Base-by-base conservation (phyloP, 1,140 invertebrate genomes). In the Nephila pilipes region DNA sequence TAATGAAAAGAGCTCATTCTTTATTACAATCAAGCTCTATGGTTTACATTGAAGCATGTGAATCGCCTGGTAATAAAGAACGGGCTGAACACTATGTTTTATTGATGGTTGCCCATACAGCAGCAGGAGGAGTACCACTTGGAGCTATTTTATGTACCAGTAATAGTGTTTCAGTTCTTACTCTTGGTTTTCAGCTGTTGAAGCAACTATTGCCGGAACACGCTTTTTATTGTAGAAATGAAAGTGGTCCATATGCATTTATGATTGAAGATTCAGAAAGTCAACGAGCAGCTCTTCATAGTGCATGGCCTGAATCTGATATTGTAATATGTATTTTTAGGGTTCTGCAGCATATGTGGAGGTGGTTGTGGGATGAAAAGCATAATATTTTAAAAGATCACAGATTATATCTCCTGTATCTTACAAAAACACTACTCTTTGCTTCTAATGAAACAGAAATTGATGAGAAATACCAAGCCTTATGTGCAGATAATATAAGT, bases 281-380 rank as follows among this genome's bases (percentile, higher is more conserved):
- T 54, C 79, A 38, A 38, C 18, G 20, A 46, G 2, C 54, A 25
- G 79, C 75, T 83, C 46, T 91, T 8, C 63, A 12, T 63, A 55
- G 12, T 46, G 57, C 54, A 20, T 91, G 89, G 89, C 55, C 89
- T 25, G 58, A 29, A 29, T 83, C 89, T 83, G 58, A 63, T 29
- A n/a, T 91, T 12, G 38, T 83, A 60, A 65, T 83, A 25, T 91
- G 89, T 60, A 83, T 81, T 36, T 91, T 91, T 63, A 81, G 89
- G 65, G 36, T 91, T 54, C 83, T 91, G 29, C 89, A 91, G 54
- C 25, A 16, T 18, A 83, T 83, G 89, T 91, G 89, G 89, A n/a
- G n/a, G 25, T 91, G 89, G 89, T 22, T 91, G 46, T 91, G 89
- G 89, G 79, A 91, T 65, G 89, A 91, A 54, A 91, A 91, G 38